Base-by-base conservation (phyloP, 2,113 vertebrate genomes). In the Pituophis catenifer region DNA sequence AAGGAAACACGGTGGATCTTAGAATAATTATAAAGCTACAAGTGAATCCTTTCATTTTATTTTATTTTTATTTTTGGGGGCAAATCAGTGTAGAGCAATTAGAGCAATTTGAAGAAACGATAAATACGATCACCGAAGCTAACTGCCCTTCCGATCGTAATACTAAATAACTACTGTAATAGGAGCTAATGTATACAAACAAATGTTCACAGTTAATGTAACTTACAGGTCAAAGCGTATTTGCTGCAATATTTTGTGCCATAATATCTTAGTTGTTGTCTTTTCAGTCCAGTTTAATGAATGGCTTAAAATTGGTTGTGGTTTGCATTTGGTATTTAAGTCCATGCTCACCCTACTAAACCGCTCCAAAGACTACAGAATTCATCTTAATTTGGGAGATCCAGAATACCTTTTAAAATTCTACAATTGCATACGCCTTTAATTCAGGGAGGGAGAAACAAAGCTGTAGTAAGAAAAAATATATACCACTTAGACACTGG, bases 11-110 rank as follows among this genome's bases (percentile, higher is more conserved):
- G 0, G 5, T 13, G 81, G 44, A 91, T 93, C 94, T 55, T 81
- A 48, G 33, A 94, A 86, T 1, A 3, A 23, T 0, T 62, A 89
- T 94, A 90, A 92, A 86, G 96, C 88, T 9, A 87, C 92, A 62
- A 89, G 44, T 2, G 92, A 48, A 75, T 8, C 17, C 38, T 48
- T 57, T 90, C 0, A 1, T 88, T 17, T 15, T 55, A 3, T 53
- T 13, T 3, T 15, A 15, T 15, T 15, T 4, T 87, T 12, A 10
- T 33, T 44, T 33, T 44, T 2, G 38, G 38, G 38, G 13, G 10
- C 70, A 75, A 33, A 75, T 75, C n/a, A 8, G n/a, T 38, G 15
- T 75, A 75, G n/a, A 33, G 15, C n/a, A 19, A 33, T 33, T 70
- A 11, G 29, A 70, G 29, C 12, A 0, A 8, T 57, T 26, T 86